Percentiles rank a stretch among this genome's conserved stretches.
These are phyloP conservation scores for Archivesica marissinica DNA, from an alignment of 1,140 invertebrate species.

Conservation along the genomic window DNA sequence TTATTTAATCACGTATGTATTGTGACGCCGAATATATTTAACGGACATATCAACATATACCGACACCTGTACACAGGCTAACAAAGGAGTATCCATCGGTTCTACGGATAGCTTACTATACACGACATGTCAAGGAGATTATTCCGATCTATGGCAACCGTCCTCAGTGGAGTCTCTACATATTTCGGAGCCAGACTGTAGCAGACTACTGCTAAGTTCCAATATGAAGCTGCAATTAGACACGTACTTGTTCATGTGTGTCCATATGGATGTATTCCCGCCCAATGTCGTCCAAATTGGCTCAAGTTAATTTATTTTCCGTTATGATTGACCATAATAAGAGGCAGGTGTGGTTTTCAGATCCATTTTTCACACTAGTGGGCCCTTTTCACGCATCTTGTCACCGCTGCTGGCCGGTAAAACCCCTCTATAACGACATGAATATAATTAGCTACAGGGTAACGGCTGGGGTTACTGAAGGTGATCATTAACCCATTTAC, in stretches of 20 bases:
- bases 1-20: too few relatives aligned
- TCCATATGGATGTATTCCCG: slow-evolving; percentile 36
- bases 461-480: slow-evolving; percentile 37
- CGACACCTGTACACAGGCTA: too few relatives aligned
- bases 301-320: slow-evolving; percentile 19
- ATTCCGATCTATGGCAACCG: too few relatives aligned
- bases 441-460: slow-evolving; percentile 57
- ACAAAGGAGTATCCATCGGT: too few relatives aligned
- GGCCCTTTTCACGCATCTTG: slow-evolving; percentile 50
- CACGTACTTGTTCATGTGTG: too few relatives aligned
- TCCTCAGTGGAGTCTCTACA: too few relatives aligned
- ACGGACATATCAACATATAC: too few relatives aligned
- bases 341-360: slow-evolving; percentile 32
- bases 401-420: slow-evolving; percentile 19
- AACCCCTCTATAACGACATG: slow-evolving; percentile 52
- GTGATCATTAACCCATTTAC: slow-evolving; percentile 53
- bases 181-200: neutral
- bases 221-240: neutral
- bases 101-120: too few relatives aligned
- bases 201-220: neutral
- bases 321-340: slow-evolving; percentile 57
- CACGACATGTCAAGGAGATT: too few relatives aligned
- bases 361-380: slow-evolving; percentile 56
- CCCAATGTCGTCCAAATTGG: slow-evolving; percentile 20
- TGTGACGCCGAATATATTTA: too few relatives aligned